A percentile compares a stretch with the other conserved stretches of the same genome.
Conservation (phyloP, 2,797 vertebrate species). For the Clarias pachynema region DNA sequence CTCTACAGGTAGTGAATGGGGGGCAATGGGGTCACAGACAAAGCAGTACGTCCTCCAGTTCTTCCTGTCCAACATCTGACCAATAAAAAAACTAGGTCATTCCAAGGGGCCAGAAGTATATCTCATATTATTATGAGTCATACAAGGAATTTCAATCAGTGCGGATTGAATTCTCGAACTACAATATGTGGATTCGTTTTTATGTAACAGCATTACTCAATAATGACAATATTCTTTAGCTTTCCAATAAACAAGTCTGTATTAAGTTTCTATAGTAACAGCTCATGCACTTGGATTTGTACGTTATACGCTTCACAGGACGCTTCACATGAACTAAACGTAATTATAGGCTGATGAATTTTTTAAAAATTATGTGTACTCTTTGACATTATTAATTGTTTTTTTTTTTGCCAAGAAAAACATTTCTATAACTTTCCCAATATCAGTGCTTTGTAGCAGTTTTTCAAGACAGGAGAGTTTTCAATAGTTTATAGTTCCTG, state of each 20-base stretch:
- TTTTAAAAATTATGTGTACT: no score
- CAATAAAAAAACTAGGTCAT: conserved; percentile 2
- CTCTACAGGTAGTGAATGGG: neutral
- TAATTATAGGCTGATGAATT: neutral
- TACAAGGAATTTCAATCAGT: neutral
- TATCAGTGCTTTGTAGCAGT: neutral
- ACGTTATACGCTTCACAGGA: neutral
- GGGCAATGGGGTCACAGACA: neutral
- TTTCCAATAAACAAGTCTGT: neutral
- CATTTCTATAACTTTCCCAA: neutral
- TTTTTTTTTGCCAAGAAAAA: neutral
- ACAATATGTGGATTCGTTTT: neutral
- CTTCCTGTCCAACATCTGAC: neutral
- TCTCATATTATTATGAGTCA: conserved; percentile 3
- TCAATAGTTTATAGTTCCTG: neutral
- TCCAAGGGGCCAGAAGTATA: neutral
- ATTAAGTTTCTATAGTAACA: neutral
- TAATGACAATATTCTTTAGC: no score
- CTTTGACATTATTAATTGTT: neutral
- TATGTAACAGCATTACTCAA: neutral
- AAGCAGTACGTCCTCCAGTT: neutral
- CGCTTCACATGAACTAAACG: neutral
- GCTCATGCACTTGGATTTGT: neutral
- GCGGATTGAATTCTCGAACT: neutral
- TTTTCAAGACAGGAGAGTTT: neutral